Evolutionary conservation across 2,113 vertebrate genomes (phyloP), one percentile per base, ranked within the genome.

Genomic region (Heterotis niloticus): DNA sequence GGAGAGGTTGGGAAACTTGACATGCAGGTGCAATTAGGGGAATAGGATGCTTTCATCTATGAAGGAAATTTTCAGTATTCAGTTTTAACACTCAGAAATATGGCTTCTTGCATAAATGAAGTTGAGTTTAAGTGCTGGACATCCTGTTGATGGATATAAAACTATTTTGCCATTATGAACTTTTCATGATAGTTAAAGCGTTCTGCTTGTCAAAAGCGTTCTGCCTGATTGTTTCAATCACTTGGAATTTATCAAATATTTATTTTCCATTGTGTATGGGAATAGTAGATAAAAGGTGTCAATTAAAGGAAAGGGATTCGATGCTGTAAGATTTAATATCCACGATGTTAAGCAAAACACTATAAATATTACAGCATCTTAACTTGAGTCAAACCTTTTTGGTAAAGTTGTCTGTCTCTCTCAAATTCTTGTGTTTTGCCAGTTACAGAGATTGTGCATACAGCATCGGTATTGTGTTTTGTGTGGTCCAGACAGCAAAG

Each of bases 401-500:
- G 83, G 24, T 14, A 23, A 0, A n/a, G 10, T 14, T 16, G 52
- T 17, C 51, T 51, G 17, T 56, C 18, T 51, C 70, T 56, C 18
- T 24, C 20, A 20, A 18, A n/a, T 18, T 52, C 18, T 1, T 51
- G 10, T 14, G n/a, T 51, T 83, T 84, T 87, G 82, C 86, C 87
- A 86, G 89, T 87, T 89, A 90, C 92, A 81, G 85, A 87, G 80
- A n/a, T n/a, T n/a, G n/a, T 85, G 71, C 9, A 52, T 44, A 83
- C 85, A 87, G 78, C 84, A 87, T 91, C 92, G 89, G 92, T 91
- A 91, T 92, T 91, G 95, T 93, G 88, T 94, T 96, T 95, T 97
- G 95, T 97, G 95, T 96, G 95, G 96, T 96, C 95, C 91, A 62
- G 80, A 90, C 91, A 92, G 90, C 94, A 94, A 95, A 91, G 93